phyloP scores from a whole-genome alignment of 2,888 invertebrate species.

The Acrocyrtus sp. region DNA sequence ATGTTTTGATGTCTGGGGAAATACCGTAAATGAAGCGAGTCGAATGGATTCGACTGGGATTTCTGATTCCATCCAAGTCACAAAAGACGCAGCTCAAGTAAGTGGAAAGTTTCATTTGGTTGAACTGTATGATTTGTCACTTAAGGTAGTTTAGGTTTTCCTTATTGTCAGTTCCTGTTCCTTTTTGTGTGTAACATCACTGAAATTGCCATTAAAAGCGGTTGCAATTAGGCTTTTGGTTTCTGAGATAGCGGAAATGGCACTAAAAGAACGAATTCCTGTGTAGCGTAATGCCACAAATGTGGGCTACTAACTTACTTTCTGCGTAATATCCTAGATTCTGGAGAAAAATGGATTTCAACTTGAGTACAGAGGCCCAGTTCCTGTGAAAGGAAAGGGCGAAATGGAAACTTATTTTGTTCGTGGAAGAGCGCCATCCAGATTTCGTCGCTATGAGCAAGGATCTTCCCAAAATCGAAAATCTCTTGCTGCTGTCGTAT shows the following conservation, averaged over 20 bases:
- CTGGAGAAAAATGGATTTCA: slow-evolving; percentile 79
- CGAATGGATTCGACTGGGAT: slow-evolving; percentile 95
- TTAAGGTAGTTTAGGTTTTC: neutral
- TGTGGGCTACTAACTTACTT: too few species aligned
- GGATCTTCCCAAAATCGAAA: slow-evolving; percentile 67
- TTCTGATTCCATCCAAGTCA: slow-evolving; percentile 90
- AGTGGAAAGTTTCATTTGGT: too few species aligned
- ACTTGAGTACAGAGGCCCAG: slow-evolving; percentile 81
- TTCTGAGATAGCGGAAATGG: neutral
- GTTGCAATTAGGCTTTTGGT: too few species aligned
- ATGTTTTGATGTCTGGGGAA: slow-evolving; percentile 97
- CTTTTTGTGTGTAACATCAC: neutral
- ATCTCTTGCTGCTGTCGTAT: slow-evolving; percentile 87
- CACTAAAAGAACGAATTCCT: neutral
- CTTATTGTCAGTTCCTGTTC: neutral
- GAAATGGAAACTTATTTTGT: slow-evolving; percentile 97
- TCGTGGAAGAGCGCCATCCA: slow-evolving; percentile 72
- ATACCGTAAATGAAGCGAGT: slow-evolving; percentile 93
- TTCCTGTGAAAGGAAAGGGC: slow-evolving; percentile 95
- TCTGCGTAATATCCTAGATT: slow-evolving; percentile 70
- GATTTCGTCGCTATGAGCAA: slow-evolving; percentile 57
- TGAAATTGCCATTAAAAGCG: too few species aligned
- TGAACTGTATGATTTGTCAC: too few species aligned
- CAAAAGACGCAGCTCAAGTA: slow-evolving; percentile 77
- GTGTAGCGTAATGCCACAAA: neutral